Evolutionary conservation across 2,888 invertebrate species (phyloP), one percentile per base, ranked within the genome.

Genomic region (Leucozona laternaria): DNA sequence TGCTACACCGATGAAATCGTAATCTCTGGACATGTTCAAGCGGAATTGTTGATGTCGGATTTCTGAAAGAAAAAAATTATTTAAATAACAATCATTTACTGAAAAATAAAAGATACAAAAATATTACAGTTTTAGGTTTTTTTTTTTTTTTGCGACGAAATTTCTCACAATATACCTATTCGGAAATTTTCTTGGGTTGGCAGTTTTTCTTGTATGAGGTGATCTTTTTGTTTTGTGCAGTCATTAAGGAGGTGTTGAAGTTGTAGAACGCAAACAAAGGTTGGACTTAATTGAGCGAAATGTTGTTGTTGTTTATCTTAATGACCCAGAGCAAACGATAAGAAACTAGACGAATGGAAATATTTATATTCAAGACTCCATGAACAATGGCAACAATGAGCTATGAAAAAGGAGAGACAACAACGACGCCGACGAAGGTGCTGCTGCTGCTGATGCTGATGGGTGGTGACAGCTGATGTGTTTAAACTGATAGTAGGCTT

Each of bases 1-100:
- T 15, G 95, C 93, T 84, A 96, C 96, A 90, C 95, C 94, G 40
- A 95, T 94, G 88, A 96, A 93, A 91, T 96, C 96, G 91, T 96
- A 95, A 92, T 96, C 96, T 88, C 95, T 95, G 64, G 95, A 96
- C 95, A 97, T 96, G 93, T 96, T 97, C 88, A 95, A 93, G 45
- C 96, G 95, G 92, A 97, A 97, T 91, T 96, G 96, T 91, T 96
- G 96, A 84, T 96, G 96, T 83, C 95, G 95, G 88, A 95, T 93
- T 8, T 95, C 96, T 96, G 91, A 20, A 88, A 83, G 80, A 71
- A n/a, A 45, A 40, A 55, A 55, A 0, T 17, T 45, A 45, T 82
- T 75, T 81, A 58, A 80, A 81, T 68, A 64, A 70, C 48, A 81
- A 77, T 73, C 50, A 66, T 81, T 70, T 70, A 55, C 15, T 17